Conservation (phyloP, 2,113 vertebrate species). For the Alces alces region DNA sequence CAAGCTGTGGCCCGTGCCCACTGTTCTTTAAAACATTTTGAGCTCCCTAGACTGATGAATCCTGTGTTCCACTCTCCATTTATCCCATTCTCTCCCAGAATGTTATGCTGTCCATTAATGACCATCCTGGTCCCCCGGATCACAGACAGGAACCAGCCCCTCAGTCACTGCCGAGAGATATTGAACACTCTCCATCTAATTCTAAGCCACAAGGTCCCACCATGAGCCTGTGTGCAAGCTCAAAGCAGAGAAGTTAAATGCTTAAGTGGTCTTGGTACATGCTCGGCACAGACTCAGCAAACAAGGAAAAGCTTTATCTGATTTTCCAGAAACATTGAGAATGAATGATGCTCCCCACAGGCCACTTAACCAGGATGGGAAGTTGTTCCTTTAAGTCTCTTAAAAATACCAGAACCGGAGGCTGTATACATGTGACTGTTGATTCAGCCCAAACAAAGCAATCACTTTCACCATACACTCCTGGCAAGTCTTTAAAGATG, state of each 20-base stretch:
- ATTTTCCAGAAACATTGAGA: not conserved
- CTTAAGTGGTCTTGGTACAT: not conserved
- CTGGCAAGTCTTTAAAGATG: not conserved
- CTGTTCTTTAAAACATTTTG: not conserved
- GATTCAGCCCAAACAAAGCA: not conserved
- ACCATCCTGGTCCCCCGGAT: not conserved
- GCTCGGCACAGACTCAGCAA: not conserved
- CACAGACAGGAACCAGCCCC: not conserved
- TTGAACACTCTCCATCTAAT: not conserved
- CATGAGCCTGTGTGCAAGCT: not conserved
- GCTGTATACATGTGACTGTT: not conserved
- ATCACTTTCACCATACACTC: not conserved
- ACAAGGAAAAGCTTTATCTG: not conserved
- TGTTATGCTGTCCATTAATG: not conserved
- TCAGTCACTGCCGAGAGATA: not conserved
- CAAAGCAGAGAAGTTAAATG: not conserved
- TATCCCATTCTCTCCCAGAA: not conserved
- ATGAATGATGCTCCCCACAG: not conserved
- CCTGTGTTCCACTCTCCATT: not conserved
- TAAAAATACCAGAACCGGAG: not conserved
- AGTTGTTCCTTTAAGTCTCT: not conserved
- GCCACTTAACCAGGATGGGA: not conserved
- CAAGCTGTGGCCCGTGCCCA: not conserved
- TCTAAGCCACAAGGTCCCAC: not conserved
- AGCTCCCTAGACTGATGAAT: not conserved